A percentile compares a stretch with the other conserved stretches of the same genome.
phyloP scores from a whole-genome alignment of 2,113 vertebrate species.

The Corydoras maculifer region DNA sequence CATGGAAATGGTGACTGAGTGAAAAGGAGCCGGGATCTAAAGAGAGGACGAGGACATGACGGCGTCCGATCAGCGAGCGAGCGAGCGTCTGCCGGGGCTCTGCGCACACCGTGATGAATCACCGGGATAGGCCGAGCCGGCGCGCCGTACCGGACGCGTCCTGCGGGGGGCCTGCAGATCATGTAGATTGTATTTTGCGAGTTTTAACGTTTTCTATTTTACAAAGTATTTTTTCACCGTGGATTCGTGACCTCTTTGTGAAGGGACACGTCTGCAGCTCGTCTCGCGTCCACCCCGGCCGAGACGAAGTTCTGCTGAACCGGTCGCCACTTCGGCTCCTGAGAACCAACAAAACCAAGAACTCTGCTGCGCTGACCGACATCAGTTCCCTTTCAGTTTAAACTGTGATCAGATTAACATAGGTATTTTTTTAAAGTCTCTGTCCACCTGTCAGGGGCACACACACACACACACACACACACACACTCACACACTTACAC shows the following conservation, averaged over 20 bases:
- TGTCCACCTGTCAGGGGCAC: not conserved
- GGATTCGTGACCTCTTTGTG: too few relatives aligned
- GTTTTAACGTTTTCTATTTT: constrained; percentile 44
- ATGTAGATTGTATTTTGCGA: constrained; percentile 52
- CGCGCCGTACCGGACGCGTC: constrained; percentile 65
- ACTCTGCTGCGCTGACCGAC: constrained; percentile 35
- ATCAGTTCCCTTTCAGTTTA: constrained; percentile 15
- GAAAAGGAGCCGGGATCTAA: not conserved
- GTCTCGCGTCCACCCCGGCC: constrained; percentile 44
- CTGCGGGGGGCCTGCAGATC: constrained; percentile 59
- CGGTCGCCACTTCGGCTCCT: constrained; percentile 32
- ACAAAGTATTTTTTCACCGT: constrained; percentile 56
- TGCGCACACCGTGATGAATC: constrained; percentile 80
- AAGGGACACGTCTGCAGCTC: constrained; percentile 53
- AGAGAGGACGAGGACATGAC: not conserved
- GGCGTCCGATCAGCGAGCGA: too few relatives aligned
- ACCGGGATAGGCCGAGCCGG: constrained; percentile 62
- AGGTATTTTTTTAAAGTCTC: not conserved
- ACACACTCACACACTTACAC: not conserved
- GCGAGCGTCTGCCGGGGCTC: too few relatives aligned
- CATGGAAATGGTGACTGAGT: too few relatives aligned
- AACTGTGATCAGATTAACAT: constrained; percentile 38
- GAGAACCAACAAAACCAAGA: constrained; percentile 48
- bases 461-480: constrained; percentile 8
- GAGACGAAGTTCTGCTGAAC: constrained; percentile 36